Base-by-base conservation (phyloP, 2,797 vertebrate genomes). In the Antennarius maculatus region DNA sequence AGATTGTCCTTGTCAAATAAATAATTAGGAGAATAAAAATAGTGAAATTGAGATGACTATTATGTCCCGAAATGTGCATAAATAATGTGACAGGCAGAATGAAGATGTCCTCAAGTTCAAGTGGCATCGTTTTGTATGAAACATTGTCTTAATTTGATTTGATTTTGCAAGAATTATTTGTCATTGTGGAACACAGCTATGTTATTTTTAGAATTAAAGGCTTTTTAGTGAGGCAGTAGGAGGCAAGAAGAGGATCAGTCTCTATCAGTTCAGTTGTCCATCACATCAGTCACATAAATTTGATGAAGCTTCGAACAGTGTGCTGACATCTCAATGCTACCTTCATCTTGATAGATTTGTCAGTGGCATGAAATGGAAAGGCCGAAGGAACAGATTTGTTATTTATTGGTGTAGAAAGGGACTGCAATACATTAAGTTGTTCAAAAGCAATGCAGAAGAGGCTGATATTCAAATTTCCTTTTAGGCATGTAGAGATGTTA, bases 121-220 rank as follows among this genome's bases (percentile, higher is more conserved):
- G n/a, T 70, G 61, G 64, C 62, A 47, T 14, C 51, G 57, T 50
- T 63, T 61, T 66, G 49, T 31, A 63, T 11, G n/a, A 46, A 54
- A 63, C 67, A 61, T 1, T 7, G 6, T 7, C 41, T 41, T 72
- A 11, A 63, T 71, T 74, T 61, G 27, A 63, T 75, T 73, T 41
- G 34, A 71, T 61, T 69, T 15, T 29, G n/a, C 1, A 4, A 7
- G 27, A 69, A 11, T 56, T 28, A 17, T 68, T 64, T 72, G 31
- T 76, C 39, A 48, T 27, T 37, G 29, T 39, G 37, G 7, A 39
- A 39, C 7, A 39, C 2, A 39, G 37, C 37, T 8, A 39, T 39
- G 6, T 39, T 39, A 39, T 39, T 39, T 39, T 39, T 39, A 39
- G 34, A 67, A 61, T 66, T 17, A 14, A 56, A 18, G 10, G 6